Base-by-base conservation (phyloP, 1,140 invertebrate species). In the Drosophila sturtevanti region DNA sequence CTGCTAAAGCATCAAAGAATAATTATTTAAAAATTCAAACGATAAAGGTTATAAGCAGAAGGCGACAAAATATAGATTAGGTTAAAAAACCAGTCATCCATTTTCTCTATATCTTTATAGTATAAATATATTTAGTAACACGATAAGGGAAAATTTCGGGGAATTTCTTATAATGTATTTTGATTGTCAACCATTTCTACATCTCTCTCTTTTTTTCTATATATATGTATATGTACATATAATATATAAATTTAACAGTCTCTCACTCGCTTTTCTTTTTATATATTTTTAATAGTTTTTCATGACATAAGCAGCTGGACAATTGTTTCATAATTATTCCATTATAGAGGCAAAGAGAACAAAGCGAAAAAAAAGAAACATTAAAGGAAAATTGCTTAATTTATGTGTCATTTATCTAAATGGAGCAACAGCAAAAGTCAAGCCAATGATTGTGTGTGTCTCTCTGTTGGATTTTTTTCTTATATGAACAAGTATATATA, bases 371-470 rank as follows among this genome's bases (percentile, higher is more conserved):
- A 27, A 44, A 18, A 16, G 7, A 52, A 27, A 9, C 77, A 87
- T 87, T 77, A 86, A 86, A 89, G 82, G 75, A 82, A 86, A 86
- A 87, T 86, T 86, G 74, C 82, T 86, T 86, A 86, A 86, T 86
- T 86, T 86, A 86, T 86, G 82, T 86, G 81, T 87, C 81, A 81
- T 81, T 86, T 86, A 85, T 85, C 81, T 85, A 85, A 85, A 85
- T 85, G 81, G 81, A 87, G 82, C 81, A 85, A 22, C 52, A 72
- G 65, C 38, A 67, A 63, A 72, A 38, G 63, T 48, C 63, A 54
- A 61, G 64, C 72, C 72, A 77, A 58, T 77, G 73, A 77, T 60
- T 63, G 61, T 66, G 66, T 52, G 66, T 59, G 52, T 58, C 41
- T 16, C 24, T 59, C 27, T 62, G 54, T 69, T 77, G 41, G 41